Base-by-base conservation (phyloP, 2,797 vertebrate genomes). In the Forpus xanthops region DNA sequence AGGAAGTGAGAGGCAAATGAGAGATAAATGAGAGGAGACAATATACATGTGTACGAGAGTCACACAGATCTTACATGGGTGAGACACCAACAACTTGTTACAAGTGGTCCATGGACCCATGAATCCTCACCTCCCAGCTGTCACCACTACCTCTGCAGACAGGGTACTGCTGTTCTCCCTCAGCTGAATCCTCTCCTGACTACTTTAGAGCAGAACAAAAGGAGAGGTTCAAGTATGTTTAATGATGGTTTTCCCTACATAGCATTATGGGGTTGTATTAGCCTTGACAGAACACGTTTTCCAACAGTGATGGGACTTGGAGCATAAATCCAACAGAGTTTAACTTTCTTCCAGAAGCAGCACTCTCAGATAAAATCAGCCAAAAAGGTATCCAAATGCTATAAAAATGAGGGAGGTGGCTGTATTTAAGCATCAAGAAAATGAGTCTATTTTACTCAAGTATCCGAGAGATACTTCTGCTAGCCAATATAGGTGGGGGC, bases 301-400 rank as follows among this genome's bases (percentile, higher is more conserved):
- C 76, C 79, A 86, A 18, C n/a, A 60, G 65, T 19, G 50, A 85
- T 58, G 55, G 65, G 75, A 92, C 55, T 85, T 74, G 62, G 53
- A 94, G 86, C 81, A 87, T 62, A 4, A 15, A 91, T 53, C 56
- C 65, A 88, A 53, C 50, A 80, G 44, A 74, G 64, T 55, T 66
- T 61, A 96, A 90, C 61, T 49, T 87, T 79, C 85, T 93, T 85
- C 70, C 82, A 89, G 60, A 94, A 70, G 55, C 79, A 91, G 87
- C 19, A 56, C 28, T 87, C 60, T 50, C 45, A 92, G 90, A 88
- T 5, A 88, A 73, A 85, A 82, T 44, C 56, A 88, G 92, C 66
- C 90, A 95, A 92, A 80, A 82, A 55, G 37, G 56, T 67, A 53
- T 91, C 93, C 92, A 91, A 96, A 91, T 72, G 85, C 85, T 89